Percentiles rank a stretch among this genome's conserved stretches.
Evolutionary conservation across 2,888 invertebrate genomes (phyloP).

Genomic region (Branchinecta sandiegonensis): DNA sequence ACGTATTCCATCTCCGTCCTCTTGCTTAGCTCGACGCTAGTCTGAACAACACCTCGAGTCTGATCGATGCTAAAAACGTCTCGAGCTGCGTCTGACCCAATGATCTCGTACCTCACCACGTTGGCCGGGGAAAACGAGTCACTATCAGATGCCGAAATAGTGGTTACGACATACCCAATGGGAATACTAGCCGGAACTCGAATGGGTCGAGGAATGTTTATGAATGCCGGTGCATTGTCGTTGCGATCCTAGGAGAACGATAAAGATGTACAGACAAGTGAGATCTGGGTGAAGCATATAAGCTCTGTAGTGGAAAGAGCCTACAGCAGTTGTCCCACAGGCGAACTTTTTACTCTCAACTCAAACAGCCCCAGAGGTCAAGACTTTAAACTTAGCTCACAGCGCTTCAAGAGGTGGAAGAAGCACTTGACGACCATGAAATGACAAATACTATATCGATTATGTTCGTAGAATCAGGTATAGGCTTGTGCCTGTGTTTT

Average conservation of each 20-base stretch:
- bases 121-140: constrained; percentile 76
- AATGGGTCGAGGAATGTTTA: constrained; percentile 62
- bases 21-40: constrained; percentile 67
- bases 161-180: constrained; percentile 63
- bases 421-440: too few relatives aligned
- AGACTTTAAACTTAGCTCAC: too few relatives aligned
- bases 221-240: constrained; percentile 74
- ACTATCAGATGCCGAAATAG: constrained; percentile 60
- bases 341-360: too few relatives aligned
- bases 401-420: too few relatives aligned
- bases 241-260: constrained; percentile 53
- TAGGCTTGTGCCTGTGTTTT: too few relatives aligned
- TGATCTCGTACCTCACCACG: constrained; percentile 55
- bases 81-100: constrained; percentile 61
- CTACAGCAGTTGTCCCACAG: too few relatives aligned
- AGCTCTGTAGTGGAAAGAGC: too few relatives aligned
- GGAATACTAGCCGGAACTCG: constrained; percentile 67
- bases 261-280: background rate
- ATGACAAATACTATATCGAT: too few relatives aligned
- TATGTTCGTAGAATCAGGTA: too few relatives aligned
- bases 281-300: too few relatives aligned
- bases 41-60: constrained; percentile 60
- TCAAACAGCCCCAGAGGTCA: too few relatives aligned
- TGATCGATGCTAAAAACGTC: constrained; percentile 78
- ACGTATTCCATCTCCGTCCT: constrained; percentile 76